Evolutionary conservation across 2,113 vertebrate genomes (phyloP), one percentile per base, ranked within the genome.

Genomic region (Microcebus ravelobensis): DNA sequence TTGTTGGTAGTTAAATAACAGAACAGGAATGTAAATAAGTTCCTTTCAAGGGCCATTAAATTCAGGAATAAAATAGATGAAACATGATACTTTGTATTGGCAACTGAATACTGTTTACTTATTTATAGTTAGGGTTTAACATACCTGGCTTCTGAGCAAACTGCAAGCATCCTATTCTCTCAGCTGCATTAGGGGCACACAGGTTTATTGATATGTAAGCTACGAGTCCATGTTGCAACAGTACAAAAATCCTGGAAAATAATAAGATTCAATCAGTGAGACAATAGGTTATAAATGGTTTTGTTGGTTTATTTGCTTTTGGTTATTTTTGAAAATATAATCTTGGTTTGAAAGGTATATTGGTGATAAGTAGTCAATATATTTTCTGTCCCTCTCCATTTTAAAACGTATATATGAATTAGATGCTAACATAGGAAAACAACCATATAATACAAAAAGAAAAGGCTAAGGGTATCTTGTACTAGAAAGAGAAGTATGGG

Each of bases 1-100:
- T 97, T 59, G 48, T 74, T 96, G 59, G 45, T 85, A 70, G 34
- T 94, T 97, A 92, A 97, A 42, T 96, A 88, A 96, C 68, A 88
- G 70, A 86, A 73, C 8, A 86, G 61, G 83, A 87, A 89, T 94
- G 20, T 96, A 97, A 96, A 50, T 96, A 77, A 52, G 45, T 82
- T 45, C 88, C 50, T 96, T 96, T 92, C 86, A 65, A 71, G 86
- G 95, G 1, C 42, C 73, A 70, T 89, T 95, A 95, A 93, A 59
- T 93, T 92, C 50, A 80, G 95, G 82, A 96, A 91, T 93, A 92
- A 95, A 88, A 81, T 80, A 92, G 59, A 74, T 93, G 80, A 95
- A 93, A 96, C 50, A 42, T 79, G 55, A 82, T 95, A 59, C 50
- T 93, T 87, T 59, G 67, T 76, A 93, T 73, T 90, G 90, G 52